Evolutionary conservation across 92 coral and sea anemone species (phyloP), one percentile per base, ranked within the genome.

Genomic region (Heteractis magnifica): DNA sequence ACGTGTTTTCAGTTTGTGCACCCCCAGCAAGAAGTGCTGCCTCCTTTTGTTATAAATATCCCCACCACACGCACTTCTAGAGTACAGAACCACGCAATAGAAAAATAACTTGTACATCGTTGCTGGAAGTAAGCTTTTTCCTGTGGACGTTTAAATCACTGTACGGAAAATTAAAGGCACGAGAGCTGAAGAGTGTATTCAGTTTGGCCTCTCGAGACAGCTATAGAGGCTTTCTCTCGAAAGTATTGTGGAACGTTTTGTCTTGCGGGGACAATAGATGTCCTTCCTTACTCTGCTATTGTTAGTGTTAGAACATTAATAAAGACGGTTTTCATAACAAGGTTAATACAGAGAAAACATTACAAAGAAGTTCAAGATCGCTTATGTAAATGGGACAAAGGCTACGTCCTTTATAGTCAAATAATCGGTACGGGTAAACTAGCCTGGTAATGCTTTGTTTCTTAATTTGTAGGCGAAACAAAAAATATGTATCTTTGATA

Each of bases 281-380:
- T 81, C 73, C 84, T 70, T 81, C 73, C 84, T 70, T 81, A 81
- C 55, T 81, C 55, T 26, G 4, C 84, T 51, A 81, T 81, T 81
- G 84, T 81, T 10, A 65, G 8, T 49, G 59, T n/a, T 68, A 41
- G 62, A 65, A 49, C 59, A 49, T 65, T 79, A 62, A 72, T 79
- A 62, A 62, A 44, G n/a, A 44, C 55, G 74, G 71, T 56, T 65
- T 81, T 51, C 20, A 70, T 65, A 70, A 81, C 84, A 79, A 79
- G 83, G 70, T 62, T 34, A 79, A 20, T 62, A 70, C 84, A 51
- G 64, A 70, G 41, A 60, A 50, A 64, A 68, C 21, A 13, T 51
- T 44, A 81, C 73, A 81, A 81, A 68, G 77, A 70, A 79, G 77
- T 81, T 81, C 84, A 70, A 81, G 77, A 49, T 8, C 65, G 51